Conservation (phyloP, 2,113 vertebrate genomes). For the Nothocercus nigrocapillus region DNA sequence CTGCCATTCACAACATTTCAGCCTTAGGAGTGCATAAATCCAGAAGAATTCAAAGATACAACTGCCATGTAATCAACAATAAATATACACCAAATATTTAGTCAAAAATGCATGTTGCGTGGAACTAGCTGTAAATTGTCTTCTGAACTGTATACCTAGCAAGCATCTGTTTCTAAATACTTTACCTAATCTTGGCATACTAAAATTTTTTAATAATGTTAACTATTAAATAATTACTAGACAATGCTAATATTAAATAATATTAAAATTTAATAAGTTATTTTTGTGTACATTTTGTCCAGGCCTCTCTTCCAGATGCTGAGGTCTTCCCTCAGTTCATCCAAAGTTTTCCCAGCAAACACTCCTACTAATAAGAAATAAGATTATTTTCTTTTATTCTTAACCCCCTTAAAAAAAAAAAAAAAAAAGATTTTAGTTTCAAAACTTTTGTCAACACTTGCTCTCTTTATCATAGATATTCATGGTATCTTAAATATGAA, state of each 20-base stretch:
- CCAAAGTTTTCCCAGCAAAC: background rate
- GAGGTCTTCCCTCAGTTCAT: background rate
- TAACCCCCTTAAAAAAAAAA: background rate
- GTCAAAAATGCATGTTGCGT: background rate
- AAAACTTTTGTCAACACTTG: background rate
- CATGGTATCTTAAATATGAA: background rate
- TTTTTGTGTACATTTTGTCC: background rate
- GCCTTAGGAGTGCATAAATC: background rate
- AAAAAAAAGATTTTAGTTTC: background rate
- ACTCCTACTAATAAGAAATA: background rate
- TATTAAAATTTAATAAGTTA: background rate
- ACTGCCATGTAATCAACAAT: background rate
- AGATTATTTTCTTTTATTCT: background rate
- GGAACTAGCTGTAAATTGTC: background rate
- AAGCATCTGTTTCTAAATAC: background rate
- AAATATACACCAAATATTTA: background rate
- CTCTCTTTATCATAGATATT: fast-evolving
- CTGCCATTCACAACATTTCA: background rate
- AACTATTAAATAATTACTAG: too few relatives aligned
- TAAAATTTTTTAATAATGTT: background rate
- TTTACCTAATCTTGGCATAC: background rate
- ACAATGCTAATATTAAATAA: too few relatives aligned
- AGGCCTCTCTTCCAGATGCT: background rate
- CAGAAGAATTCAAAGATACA: background rate
- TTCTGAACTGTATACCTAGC: background rate